These are phyloP conservation scores for Danio albolineatus DNA, from an alignment of 2,797 vertebrate species.

Conservation along the genomic window DNA sequence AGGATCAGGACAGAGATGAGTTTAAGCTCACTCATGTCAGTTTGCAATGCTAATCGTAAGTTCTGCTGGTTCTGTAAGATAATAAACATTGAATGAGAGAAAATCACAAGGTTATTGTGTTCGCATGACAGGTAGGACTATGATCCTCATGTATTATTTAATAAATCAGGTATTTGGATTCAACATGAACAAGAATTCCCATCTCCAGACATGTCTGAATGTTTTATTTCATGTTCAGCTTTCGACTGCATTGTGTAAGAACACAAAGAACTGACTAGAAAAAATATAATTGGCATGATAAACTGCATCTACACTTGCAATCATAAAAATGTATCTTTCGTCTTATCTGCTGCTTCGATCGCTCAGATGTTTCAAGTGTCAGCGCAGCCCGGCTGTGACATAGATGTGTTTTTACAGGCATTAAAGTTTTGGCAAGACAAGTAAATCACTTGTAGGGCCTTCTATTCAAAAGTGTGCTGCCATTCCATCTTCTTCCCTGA, in stretches of 20 bases:
- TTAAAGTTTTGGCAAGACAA: slow-evolving; percentile 22
- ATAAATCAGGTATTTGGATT: slow-evolving; percentile 35
- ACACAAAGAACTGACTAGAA: slow-evolving; percentile 12
- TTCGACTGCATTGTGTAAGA: background rate
- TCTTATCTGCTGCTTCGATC: background rate
- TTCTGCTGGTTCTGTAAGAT: slow-evolving; percentile 24
- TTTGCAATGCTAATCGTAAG: slow-evolving; percentile 15
- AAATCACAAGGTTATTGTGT: slow-evolving; percentile 24
- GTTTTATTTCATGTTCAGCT: slow-evolving; percentile 11
- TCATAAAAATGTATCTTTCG: background rate
- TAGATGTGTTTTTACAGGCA: slow-evolving; percentile 1
- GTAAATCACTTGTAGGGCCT: slow-evolving; percentile 34
- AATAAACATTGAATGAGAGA: slow-evolving; percentile 30
- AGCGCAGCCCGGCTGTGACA: background rate
- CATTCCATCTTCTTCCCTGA: slow-evolving; percentile 40
- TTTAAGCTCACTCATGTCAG: slow-evolving; percentile 14
- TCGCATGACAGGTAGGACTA: slow-evolving; percentile 5
- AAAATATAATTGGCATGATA: background rate
- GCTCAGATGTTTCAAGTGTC: slow-evolving; percentile 9
- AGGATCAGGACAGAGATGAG: background rate
- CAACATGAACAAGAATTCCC: slow-evolving; percentile 4
- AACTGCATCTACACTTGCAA: background rate
- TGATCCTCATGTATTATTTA: slow-evolving; percentile 4
- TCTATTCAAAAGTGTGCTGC: slow-evolving; percentile 39
- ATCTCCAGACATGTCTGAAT: background rate